Conservation (phyloP, 2,113 vertebrate genomes). For the Chamaetylas fuelleborni region DNA sequence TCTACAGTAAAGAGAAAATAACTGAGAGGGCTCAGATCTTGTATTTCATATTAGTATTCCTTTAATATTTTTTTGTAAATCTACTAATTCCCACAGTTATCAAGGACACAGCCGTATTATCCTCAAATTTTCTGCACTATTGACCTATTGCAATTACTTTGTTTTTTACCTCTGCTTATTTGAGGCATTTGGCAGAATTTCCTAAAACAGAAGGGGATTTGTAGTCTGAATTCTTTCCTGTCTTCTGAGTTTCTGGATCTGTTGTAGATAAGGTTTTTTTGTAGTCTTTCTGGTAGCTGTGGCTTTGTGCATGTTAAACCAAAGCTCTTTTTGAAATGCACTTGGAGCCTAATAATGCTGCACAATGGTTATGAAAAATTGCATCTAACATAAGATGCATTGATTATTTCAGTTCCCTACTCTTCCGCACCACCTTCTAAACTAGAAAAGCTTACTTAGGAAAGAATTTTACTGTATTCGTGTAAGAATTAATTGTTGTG, state of each 20-base stretch:
- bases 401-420: background rate
- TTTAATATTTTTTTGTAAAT: background rate
- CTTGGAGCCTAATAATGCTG: background rate
- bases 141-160: background rate
- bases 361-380: background rate
- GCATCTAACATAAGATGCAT: background rate
- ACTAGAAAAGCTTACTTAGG: background rate
- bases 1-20: background rate
- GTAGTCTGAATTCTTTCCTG: background rate
- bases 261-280: fast-evolving
- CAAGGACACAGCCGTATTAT: background rate
- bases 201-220: background rate
- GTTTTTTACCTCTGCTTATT: background rate
- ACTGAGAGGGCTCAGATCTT: background rate
- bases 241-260: background rate
- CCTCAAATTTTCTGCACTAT: background rate
- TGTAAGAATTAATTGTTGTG: background rate
- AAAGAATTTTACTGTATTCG: background rate
- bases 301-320: background rate
- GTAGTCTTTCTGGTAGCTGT: background rate
- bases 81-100: background rate
- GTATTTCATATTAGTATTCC: background rate
- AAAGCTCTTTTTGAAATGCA: background rate
- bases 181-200: background rate
- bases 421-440: fast-evolving